Percentiles rank a stretch among this genome's conserved stretches.
Conservation (phyloP, 1,140 invertebrate genomes). For the Pristionchus pacificus region DNA sequence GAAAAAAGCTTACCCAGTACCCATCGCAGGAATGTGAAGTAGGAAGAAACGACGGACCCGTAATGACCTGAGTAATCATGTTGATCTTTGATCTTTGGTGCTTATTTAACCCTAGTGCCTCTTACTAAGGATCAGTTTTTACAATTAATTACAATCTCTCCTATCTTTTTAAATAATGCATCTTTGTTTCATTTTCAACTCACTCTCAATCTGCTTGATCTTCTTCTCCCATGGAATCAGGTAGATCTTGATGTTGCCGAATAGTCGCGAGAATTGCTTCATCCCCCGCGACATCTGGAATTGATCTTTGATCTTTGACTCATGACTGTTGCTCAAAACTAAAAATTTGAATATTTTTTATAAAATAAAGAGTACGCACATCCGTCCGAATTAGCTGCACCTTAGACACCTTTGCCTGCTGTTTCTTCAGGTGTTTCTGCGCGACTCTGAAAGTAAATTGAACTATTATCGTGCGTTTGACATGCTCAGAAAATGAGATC, state of each 20-base stretch:
- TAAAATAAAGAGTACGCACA: too few species aligned
- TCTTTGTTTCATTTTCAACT: constrained; percentile 12
- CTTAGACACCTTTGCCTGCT: constrained; percentile 42
- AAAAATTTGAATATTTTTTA: background rate
- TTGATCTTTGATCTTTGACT: constrained; percentile 32
- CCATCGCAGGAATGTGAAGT: constrained; percentile 93
- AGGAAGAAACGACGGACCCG: constrained; percentile 90
- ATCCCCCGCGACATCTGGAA: too few species aligned
- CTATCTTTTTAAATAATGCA: background rate
- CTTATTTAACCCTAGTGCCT: constrained; percentile 13
- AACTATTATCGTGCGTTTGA: background rate
- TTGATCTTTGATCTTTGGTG: constrained; percentile 4
- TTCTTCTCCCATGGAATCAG: constrained; percentile 86
- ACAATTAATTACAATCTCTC: background rate
- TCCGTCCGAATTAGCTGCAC: too few species aligned
- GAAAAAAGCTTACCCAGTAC: constrained; percentile 67
- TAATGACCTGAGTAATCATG: constrained; percentile 75
- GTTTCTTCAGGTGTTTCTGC: constrained; percentile 37
- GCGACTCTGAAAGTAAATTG: constrained; percentile 31
- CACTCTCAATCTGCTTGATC: constrained; percentile 90
- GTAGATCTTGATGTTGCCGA: constrained; percentile 78
- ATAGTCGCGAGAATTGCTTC: constrained; percentile 75
- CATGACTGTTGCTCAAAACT: background rate
- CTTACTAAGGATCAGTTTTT: background rate
- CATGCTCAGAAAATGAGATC: too few species aligned